Base-by-base conservation (phyloP, 2,113 vertebrate genomes). In the Microtus pennsylvanicus region DNA sequence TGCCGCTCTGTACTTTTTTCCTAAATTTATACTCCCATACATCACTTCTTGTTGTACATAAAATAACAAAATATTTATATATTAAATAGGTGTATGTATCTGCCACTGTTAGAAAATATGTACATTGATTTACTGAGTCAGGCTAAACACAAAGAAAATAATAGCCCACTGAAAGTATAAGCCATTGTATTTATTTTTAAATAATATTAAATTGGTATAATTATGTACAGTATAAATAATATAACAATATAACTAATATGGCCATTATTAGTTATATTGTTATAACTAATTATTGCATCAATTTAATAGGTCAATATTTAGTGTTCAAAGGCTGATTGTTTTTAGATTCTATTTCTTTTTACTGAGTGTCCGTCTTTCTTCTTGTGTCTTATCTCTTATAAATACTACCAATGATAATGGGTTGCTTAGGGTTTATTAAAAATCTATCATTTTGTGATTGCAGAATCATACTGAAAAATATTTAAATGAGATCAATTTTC, bases 31-130 rank as follows among this genome's bases (percentile, higher is more conserved):
- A 22, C 1, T 83, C 11, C n/a, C n/a, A 87, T 42, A 91, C 81
- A 93, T 55, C 3, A 7, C 8, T 82, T 13, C 65, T 93, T 93
- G 28, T 61, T 83, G 10, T 28, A 65, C 2, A 77, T 16, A 95
- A 87, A 94, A 58, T 38, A 87, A 82, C 7, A 94, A 52, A 78
- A 81, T 55, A 11, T 4, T 67, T 16, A 83, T 12, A 72, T 77
- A 70, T 67, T 45, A 35, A 94, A 89, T n/a, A 80, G 6, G 26
- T 38, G 10, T 9, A 72, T 70, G 5, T 22, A 83, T 26, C 83
- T 95, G 26, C 30, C 35, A 80, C 63, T 24, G 45, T 87, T 80
- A 69, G 22, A 93, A 96, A 96, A 88, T 63, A 45, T 10, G 74
- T 50, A n/a, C 47, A 86, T 35, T 82, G n/a, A 78, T 82, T 52